Base-by-base conservation (phyloP, 37 sponge, comb jelly and placozoan genomes). In the Chondrilla cf. caribensis region DNA sequence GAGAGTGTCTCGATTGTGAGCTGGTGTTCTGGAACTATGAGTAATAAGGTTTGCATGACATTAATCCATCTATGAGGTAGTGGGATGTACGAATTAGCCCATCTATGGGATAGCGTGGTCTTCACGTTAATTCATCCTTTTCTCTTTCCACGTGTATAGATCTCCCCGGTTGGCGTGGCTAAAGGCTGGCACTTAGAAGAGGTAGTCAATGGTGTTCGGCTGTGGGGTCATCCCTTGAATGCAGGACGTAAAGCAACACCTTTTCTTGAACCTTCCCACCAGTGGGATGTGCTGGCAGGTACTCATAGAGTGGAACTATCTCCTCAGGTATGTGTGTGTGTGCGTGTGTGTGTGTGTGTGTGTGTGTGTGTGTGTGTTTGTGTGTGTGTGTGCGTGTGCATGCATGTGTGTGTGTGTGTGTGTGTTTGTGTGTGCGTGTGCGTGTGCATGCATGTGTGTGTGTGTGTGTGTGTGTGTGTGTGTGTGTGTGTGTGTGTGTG, bases 281-380 rank as follows among this genome's bases (percentile, higher is more conserved):
- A 21, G 17, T 54, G 58, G n/a, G 22, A 29, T 26, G 17, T 55
- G 0, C n/a, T 84, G 43, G 80, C 54, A 31, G 59, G 54, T 38
- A 11, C 68, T 19, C 25, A 0, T 26, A 44, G 24, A 54, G 54
- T 64, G 21, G 71, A 38, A 28, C 54, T 51, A 2, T 40, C 40
- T 28, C 58, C 59, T 9, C 54, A 55, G 43, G 75, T 70, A 21
- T 72, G 78, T 32, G 40, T 73, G 58, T 47, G 35, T 70, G 38
- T 51, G 37, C 21, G 57, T 70, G 73, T 70, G 73, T 68, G 73
- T 83, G 73, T 6, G 73, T 83, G 83, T 83, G 73, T 83, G 83
- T 70, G 83, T 70, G 83, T 70, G 73, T 70, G 73, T 83, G 83
- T 71, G 83, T 43, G 73, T 83, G 73, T 71, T 58, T 83, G 83